Evolutionary conservation across 2,888 invertebrate genomes (phyloP).

Genomic region (Arge pagana): DNA sequence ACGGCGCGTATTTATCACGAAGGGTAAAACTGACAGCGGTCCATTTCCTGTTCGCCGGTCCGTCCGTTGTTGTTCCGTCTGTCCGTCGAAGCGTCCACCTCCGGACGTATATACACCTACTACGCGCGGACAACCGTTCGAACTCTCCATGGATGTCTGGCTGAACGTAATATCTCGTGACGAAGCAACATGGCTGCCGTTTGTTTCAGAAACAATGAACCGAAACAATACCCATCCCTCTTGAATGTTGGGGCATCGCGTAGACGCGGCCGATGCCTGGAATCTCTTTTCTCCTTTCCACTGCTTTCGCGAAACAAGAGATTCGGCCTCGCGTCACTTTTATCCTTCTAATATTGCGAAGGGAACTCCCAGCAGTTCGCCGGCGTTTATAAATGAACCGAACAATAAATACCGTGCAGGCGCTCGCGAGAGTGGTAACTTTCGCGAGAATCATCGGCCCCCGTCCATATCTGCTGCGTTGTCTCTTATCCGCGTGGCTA

Average conservation of each 20-base stretch:
- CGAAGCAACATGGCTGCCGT: slow-evolving; percentile 57
- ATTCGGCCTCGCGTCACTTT: slow-evolving; percentile 25
- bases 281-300: slow-evolving; percentile 21
- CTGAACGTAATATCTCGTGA: slow-evolving; percentile 53
- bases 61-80: slow-evolving; percentile 8
- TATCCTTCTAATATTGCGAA: slow-evolving; percentile 19
- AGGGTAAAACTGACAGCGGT: slow-evolving; percentile 57
- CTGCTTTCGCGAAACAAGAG: slow-evolving; percentile 11
- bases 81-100: too few species aligned
- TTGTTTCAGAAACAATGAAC: slow-evolving; percentile 57
- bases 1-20: slow-evolving; percentile 49
- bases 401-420: too few species aligned
- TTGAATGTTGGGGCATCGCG: slow-evolving; percentile 29
- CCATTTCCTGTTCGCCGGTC: slow-evolving; percentile 53
- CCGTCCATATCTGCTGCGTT: too few species aligned
- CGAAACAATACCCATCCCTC: slow-evolving; percentile 54
- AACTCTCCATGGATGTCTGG: slow-evolving; percentile 46
- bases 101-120: too few species aligned
- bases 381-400: too few species aligned
- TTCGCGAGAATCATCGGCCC: too few species aligned
- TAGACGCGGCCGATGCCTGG: slow-evolving; percentile 5
- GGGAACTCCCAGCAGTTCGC: slow-evolving; percentile 23
- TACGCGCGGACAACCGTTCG: slow-evolving; percentile 6
- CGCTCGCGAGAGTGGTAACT: too few species aligned
- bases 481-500: too few species aligned